phyloP scores from a whole-genome alignment of 2,113 vertebrate genomes.

The Thermophis baileyi region DNA sequence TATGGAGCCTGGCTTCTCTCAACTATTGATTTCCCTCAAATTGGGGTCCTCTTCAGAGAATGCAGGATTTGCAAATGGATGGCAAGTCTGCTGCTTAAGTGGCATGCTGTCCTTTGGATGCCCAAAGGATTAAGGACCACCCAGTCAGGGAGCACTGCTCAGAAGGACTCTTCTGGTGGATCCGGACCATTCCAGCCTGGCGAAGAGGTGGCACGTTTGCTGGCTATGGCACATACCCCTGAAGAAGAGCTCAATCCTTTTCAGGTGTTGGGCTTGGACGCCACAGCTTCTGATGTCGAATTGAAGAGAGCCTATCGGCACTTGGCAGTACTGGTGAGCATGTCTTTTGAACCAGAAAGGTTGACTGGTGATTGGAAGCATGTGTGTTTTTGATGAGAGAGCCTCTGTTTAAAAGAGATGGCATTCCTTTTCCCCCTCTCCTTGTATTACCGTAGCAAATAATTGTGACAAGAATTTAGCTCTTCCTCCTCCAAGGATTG shows the following conservation, averaged over 20 bases:
- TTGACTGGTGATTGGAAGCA: background rate
- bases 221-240: slow-evolving; percentile 80
- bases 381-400: background rate
- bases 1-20: slow-evolving; percentile 38
- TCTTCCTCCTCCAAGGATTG: background rate
- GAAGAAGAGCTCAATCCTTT: slow-evolving; percentile 92
- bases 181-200: slow-evolving; percentile 66
- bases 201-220: slow-evolving; percentile 82
- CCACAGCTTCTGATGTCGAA: slow-evolving; percentile 81
- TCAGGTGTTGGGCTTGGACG: slow-evolving; percentile 84
- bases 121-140: slow-evolving; percentile 48
- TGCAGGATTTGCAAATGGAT: slow-evolving; percentile 69
- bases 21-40: slow-evolving; percentile 39
- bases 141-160: slow-evolving; percentile 42
- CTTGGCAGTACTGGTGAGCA: slow-evolving; percentile 73
- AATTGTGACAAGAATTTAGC: background rate
- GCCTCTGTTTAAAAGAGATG: background rate
- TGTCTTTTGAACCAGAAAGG: background rate
- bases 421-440: background rate
- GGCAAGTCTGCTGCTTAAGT: slow-evolving; percentile 43
- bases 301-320: slow-evolving; percentile 89
- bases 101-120: slow-evolving; percentile 38
- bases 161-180: slow-evolving; percentile 51
- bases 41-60: slow-evolving; percentile 67
- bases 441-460: background rate